A percentile compares a stretch with the other conserved stretches of the same genome.
phyloP scores from a whole-genome alignment of 1,140 invertebrate species.

The Euglossa dilemma region DNA sequence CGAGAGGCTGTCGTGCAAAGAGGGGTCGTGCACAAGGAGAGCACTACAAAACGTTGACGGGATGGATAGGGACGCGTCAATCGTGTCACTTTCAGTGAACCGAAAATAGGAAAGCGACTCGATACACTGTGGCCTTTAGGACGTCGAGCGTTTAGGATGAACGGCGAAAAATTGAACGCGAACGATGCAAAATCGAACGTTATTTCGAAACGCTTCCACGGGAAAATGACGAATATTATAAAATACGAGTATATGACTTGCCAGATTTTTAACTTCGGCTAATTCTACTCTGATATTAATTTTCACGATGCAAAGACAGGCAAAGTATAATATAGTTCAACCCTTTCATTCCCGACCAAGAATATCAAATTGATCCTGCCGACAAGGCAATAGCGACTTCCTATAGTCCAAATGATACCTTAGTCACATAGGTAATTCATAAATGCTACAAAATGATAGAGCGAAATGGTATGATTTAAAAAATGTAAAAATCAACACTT shows the following conservation, averaged over 20 bases:
- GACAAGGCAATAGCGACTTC: no score
- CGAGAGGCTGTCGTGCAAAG: background rate
- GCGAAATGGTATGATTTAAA: no score
- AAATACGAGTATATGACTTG: background rate
- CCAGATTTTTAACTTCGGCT: background rate
- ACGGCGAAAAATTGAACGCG: background rate
- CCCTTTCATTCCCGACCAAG: no score
- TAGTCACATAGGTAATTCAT: no score
- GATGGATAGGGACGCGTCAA: conserved; percentile 29
- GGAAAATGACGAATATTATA: background rate
- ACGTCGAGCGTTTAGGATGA: background rate
- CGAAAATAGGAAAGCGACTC: conserved; percentile 20
- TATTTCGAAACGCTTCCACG: background rate
- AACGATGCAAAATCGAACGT: background rate
- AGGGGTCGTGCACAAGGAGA: background rate
- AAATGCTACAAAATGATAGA: no score
- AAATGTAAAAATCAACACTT: no score
- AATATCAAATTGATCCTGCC: no score
- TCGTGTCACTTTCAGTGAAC: conserved; percentile 6
- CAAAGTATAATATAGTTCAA: background rate
- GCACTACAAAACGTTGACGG: background rate
- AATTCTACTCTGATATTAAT: background rate
- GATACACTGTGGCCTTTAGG: background rate
- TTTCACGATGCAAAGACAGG: background rate
- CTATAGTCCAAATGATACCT: no score